phyloP scores from a whole-genome alignment of 2,888 invertebrate species.

The Drosophila formosana region DNA sequence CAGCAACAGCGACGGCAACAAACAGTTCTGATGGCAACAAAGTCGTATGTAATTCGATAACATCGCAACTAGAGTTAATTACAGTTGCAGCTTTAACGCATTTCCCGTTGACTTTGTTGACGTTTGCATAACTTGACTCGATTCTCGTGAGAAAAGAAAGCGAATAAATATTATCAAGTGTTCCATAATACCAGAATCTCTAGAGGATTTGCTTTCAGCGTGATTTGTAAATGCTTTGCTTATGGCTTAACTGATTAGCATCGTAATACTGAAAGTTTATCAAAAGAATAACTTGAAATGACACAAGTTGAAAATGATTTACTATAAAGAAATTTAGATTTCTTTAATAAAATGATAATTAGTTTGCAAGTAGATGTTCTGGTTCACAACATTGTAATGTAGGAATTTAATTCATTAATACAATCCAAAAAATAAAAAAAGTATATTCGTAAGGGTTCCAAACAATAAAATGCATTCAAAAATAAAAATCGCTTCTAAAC shows the following conservation, averaged over 20 bases:
- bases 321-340: too few species aligned
- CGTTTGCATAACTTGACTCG: slow-evolving; percentile 54
- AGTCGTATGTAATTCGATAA: slow-evolving; percentile 75
- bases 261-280: not conserved
- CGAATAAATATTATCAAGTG: slow-evolving; percentile 33
- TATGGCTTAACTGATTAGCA: slow-evolving; percentile 12
- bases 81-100: slow-evolving; percentile 73
- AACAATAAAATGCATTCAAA: too few species aligned
- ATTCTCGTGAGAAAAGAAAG: slow-evolving; percentile 57
- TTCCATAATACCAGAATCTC: slow-evolving; percentile 4
- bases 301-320: too few species aligned
- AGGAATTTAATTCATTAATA: too few species aligned
- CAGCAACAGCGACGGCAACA: slow-evolving; percentile 33
- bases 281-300: too few species aligned
- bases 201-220: slow-evolving; percentile 8
- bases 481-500: too few species aligned
- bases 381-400: too few species aligned
- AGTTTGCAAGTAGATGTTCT: too few species aligned
- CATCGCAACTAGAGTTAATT: slow-evolving; percentile 75
- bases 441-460: too few species aligned
- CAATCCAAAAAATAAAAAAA: too few species aligned
- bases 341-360: too few species aligned
- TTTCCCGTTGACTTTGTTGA: slow-evolving; percentile 57
- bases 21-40: slow-evolving; percentile 38
- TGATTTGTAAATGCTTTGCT: slow-evolving; percentile 5